Base-by-base conservation (phyloP, 2,113 vertebrate species). In the Atrichornis clamosus region DNA sequence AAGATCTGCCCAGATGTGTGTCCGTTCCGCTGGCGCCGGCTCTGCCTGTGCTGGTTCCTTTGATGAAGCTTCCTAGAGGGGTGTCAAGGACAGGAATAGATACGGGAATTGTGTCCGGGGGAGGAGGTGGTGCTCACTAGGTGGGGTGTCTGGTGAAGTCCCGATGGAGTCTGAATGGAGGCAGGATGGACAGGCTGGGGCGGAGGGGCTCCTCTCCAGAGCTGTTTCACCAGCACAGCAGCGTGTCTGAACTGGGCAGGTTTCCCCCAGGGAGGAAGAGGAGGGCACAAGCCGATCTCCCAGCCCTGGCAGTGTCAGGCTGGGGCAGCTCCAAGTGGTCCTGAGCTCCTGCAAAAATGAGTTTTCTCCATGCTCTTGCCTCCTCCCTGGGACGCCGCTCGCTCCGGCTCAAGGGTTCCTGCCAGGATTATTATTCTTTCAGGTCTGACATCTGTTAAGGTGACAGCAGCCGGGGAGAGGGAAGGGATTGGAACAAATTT, bases 401-500 rank as follows among this genome's bases (percentile, higher is more conserved):
- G 11, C 87, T 96, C 30, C 0, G 21, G 87, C 79, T 94, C 96
- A 67, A 69, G 93, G 93, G 93, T 82, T 92, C 84, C 78, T 90
- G 42, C 79, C 46, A 41, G 62, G 85, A 88, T 96, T 86, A 95
- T 97, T 95, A 81, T 93, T 96, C 94, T 95, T 94, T 62, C 83
- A 87, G 70, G 52, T 80, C 80, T 95, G 90, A 89, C 84, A 97
- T 98, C 97, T 91, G 94, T 93, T 94, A 70, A 93, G 92, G 90
- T 98, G 97, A 97, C 97, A 97, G 96, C 95, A 93, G 81, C 74
- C 15, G 5, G 77, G 68, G 94, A 97, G 55, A 96, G 95, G 72
- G 91, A 91, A 88, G 82, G 72, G 39, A 92, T 94, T 80, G 91
- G 97, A 97, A 97, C 98, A 98, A 98, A 97, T 97, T 96, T 96